These are phyloP conservation scores for Bombus sylvicola DNA, from an alignment of 1,140 invertebrate genomes.

Conservation along the genomic window DNA sequence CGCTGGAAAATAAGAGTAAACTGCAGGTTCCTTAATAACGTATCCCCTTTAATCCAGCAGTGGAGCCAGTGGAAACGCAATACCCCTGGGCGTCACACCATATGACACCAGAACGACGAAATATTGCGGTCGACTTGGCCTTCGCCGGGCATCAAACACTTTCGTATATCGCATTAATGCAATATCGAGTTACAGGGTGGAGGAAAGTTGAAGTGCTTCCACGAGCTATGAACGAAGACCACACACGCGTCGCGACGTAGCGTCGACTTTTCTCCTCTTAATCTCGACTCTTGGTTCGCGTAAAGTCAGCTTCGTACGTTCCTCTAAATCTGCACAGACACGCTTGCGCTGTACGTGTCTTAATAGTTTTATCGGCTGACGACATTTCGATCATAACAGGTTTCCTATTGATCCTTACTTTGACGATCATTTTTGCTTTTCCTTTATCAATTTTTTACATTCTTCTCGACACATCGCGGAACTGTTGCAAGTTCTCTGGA, in stretches of 20 bases:
- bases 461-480: too few species aligned
- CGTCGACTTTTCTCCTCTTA: neutral
- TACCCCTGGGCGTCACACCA: slow-evolving; percentile 72
- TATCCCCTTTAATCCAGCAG: slow-evolving; percentile 69
- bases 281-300: neutral
- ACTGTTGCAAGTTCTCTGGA: too few species aligned
- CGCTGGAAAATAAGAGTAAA: neutral
- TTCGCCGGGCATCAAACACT: slow-evolving; percentile 65
- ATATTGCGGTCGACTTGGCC: slow-evolving; percentile 73
- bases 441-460: too few species aligned
- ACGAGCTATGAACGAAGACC: neutral
- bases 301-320: neutral
- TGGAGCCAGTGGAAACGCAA: slow-evolving; percentile 67
- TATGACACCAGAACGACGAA: slow-evolving; percentile 74
- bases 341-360: too few species aligned
- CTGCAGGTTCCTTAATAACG: slow-evolving; percentile 50
- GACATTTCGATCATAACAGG: neutral
- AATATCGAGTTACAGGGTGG: slow-evolving; percentile 68
- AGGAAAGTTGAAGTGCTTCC: slow-evolving; percentile 66
- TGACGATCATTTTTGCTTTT: too few species aligned
- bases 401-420: neutral
- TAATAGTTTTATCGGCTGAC: too few species aligned
- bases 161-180: slow-evolving; percentile 69
- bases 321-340: neutral
- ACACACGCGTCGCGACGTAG: neutral